Percentiles rank a stretch among this genome's conserved stretches.
phyloP scores from a whole-genome alignment of 2,888 invertebrate species.

The Eristalis intricaria region DNA sequence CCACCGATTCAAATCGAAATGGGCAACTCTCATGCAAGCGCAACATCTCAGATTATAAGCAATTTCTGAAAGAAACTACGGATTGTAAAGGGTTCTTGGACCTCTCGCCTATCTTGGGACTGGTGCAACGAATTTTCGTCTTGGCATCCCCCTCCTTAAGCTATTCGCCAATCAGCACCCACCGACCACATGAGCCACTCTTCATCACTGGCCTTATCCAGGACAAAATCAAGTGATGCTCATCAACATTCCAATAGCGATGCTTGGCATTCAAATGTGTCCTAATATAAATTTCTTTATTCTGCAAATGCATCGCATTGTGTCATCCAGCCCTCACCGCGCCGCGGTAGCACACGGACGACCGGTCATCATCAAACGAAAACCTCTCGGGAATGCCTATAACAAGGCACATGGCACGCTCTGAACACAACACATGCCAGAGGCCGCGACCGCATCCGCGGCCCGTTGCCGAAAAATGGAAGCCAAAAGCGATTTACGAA shows the following conservation, averaged over 20 bases:
- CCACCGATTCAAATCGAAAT: no score
- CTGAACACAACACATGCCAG: constrained; percentile 49
- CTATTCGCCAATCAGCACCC: not conserved
- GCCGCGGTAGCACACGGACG: not conserved
- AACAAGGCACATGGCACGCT: constrained; percentile 72
- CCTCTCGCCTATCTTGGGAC: no score
- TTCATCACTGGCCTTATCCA: not conserved
- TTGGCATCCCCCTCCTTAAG: no score
- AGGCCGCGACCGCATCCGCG: not conserved
- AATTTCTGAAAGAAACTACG: no score
- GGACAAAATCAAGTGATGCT: constrained; percentile 31
- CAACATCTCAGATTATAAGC: no score
- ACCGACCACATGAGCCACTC: not conserved
- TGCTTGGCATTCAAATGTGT: constrained; percentile 68
- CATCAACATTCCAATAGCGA: constrained; percentile 65
- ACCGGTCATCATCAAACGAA: constrained; percentile 56
- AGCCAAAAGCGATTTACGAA: constrained; percentile 72
- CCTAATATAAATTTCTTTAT: constrained; percentile 68
- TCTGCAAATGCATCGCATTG: constrained; percentile 50
- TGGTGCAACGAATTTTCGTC: no score
- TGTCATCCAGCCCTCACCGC: constrained; percentile 9
- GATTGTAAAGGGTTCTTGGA: no score
- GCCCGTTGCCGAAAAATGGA: constrained; percentile 51
- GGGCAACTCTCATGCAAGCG: no score
- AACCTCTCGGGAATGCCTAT: constrained; percentile 64